phyloP scores from a whole-genome alignment of 2,113 vertebrate genomes.

The Megaceryle torquata region DNA sequence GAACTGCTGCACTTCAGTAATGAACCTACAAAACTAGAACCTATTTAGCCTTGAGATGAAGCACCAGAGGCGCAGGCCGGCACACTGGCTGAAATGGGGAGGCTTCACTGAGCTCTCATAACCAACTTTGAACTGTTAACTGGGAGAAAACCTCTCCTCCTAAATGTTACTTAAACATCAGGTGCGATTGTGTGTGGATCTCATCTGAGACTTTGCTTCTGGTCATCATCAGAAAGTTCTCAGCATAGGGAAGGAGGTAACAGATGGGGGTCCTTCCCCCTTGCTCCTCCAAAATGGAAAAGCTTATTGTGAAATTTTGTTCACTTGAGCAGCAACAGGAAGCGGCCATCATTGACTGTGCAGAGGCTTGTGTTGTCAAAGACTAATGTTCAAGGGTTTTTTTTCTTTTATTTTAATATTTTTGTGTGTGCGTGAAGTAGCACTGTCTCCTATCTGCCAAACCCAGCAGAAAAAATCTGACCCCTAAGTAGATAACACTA shows the following conservation, averaged over 20 bases:
- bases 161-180: neutral
- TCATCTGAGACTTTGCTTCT: neutral
- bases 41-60: neutral
- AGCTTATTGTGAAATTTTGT: neutral
- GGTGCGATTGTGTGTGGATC: neutral
- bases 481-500: neutral
- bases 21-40: neutral
- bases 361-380: neutral
- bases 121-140: neutral
- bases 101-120: neutral
- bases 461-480: neutral
- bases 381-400: neutral
- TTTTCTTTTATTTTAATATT: neutral
- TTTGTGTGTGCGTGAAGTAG: neutral
- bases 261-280: neutral
- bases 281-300: neutral
- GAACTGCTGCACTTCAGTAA: neutral
- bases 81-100: neutral
- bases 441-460: neutral
- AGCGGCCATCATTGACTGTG: neutral
- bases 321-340: neutral
- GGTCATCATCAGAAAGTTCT: neutral
- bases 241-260: neutral
- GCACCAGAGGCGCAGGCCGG: neutral
- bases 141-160: neutral